These are phyloP conservation scores for Tetraodon nigroviridis DNA, from an alignment of 2,113 vertebrate species.

Conservation along the genomic window DNA sequence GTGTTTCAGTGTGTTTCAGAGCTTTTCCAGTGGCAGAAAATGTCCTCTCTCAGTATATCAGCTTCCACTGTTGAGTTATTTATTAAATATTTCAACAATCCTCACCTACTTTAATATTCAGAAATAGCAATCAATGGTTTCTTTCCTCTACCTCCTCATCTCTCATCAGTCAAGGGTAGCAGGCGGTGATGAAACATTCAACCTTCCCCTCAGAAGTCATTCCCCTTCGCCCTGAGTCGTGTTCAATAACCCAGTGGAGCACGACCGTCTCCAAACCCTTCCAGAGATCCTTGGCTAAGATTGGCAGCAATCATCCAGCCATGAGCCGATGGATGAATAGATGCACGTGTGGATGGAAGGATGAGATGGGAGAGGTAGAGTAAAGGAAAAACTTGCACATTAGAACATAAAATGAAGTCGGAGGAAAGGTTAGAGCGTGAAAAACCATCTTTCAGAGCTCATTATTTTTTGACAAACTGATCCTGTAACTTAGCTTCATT, in stretches of 20 bases:
- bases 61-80: too few relatives aligned
- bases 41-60: slow-evolving; percentile 19
- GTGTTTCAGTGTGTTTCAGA: slow-evolving; percentile 11
- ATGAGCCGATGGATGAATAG: slow-evolving; percentile 7
- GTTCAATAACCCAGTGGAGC: slow-evolving; percentile 53
- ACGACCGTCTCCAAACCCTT: slow-evolving; percentile 26
- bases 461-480: neutral
- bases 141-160: neutral
- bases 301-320: slow-evolving; percentile 36
- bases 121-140: neutral
- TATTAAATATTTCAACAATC: neutral
- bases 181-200: slow-evolving; percentile 31
- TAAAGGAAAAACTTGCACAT: neutral
- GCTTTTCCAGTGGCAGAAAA: slow-evolving; percentile 18
- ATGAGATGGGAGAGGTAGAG: neutral
- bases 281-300: slow-evolving; percentile 37
- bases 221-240: slow-evolving; percentile 20
- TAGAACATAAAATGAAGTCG: neutral
- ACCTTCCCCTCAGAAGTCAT: slow-evolving; percentile 14
- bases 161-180: slow-evolving; percentile 31
- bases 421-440: slow-evolving; percentile 3
- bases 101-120: neutral
- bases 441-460: too few relatives aligned
- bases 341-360: neutral
- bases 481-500: too few relatives aligned